Evolutionary conservation across 2,888 invertebrate species (phyloP).

Genomic region (Drosophila borealis): DNA sequence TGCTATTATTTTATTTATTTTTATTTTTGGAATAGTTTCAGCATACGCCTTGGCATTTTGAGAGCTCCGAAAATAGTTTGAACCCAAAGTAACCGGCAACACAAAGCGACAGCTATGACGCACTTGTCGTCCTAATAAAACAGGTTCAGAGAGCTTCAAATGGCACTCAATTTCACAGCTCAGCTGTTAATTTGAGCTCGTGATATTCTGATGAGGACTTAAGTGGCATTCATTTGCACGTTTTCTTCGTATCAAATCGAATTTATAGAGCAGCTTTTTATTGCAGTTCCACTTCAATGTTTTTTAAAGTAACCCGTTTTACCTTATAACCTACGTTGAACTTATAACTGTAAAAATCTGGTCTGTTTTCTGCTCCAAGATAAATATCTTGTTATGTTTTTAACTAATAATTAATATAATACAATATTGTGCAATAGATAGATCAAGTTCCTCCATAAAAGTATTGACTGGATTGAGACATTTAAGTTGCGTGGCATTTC

Average conservation of each 20-base stretch:
- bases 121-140: constrained; percentile 30
- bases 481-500: background rate
- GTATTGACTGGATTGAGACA: too few species aligned
- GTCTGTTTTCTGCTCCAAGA: too few species aligned
- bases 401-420: too few species aligned
- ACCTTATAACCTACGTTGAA: background rate
- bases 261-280: constrained; percentile 11
- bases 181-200: constrained; percentile 1
- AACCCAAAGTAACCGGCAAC: constrained; percentile 2
- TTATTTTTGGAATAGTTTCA: constrained; percentile 26
- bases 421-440: background rate
- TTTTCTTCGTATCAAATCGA: background rate
- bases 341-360: background rate
- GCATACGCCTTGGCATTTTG: constrained; percentile 54
- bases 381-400: too few species aligned
- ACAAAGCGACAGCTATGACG: constrained; percentile 29
- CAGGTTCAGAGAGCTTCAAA: constrained; percentile 13
- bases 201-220: constrained; percentile 18
- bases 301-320: background rate
- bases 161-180: constrained; percentile 2
- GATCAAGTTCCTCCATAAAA: background rate
- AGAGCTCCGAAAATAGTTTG: constrained; percentile 24
- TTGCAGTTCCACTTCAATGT: background rate
- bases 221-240: constrained; percentile 17
- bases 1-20: constrained; percentile 41